Base-by-base conservation (phyloP, 2,888 invertebrate species). In the Campaea margaritaria region DNA sequence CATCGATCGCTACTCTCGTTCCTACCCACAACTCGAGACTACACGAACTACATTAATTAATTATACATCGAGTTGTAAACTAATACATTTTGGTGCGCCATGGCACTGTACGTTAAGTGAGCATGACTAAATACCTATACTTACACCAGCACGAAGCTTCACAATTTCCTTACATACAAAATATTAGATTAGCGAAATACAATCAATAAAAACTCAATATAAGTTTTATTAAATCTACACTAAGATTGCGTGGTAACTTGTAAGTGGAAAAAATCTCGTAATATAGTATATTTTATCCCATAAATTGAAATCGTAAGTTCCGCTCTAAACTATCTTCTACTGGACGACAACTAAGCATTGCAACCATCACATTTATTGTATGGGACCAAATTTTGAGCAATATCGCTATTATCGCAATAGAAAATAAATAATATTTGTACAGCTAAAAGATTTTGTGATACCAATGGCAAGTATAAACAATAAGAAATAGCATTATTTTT, bases 391-490 rank as follows among this genome's bases (percentile, higher is more conserved):
- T 62, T 53, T 67, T 66, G 64, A 67, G 64, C 67, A 65, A 65
- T 64, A 59, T 58, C 55, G 34, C 52, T 48, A 42, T 59, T 49
- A 27, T 53, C 15, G 38, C 49, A n/a, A 54, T 31, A 43, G 12
- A 48, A 31, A 8, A 38, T 13, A 34, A 45, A 54, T 31, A 44
- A 49, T 45, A 14, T 13, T 38, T 39, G 61, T 49, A 46, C 43
- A 58, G 41, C 62, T 69, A 66, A 68, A 69, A 67, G 39, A 69
- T 73, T 83, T 83, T 83, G 81, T 83, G 82, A 85, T 81, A 85
- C 82, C 79, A 74, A 80, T 87, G 90, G 89, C 89, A 90, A 89
- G 87, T 81, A 42, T 43, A 27, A 50, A 53, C 27, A 61, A 15
- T 70, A 69, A 69, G 67, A 54, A 67, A 71, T 68, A 65, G 67